Conservation (phyloP, 2,888 invertebrate species). For the Griposia aprilina region DNA sequence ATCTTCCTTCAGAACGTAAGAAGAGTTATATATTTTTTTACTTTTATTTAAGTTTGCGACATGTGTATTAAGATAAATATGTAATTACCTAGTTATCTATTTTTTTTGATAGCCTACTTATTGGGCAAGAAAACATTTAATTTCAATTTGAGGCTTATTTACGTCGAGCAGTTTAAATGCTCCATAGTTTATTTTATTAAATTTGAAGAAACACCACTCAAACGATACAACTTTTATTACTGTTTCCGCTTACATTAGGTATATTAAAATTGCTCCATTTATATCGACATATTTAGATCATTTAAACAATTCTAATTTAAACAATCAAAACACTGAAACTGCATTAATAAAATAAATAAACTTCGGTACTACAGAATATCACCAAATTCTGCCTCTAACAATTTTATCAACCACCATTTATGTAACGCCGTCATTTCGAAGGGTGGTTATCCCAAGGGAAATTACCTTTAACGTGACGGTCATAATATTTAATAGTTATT, state of each 20-base stretch:
- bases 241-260: not conserved
- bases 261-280: not conserved
- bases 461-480: slow-evolving; percentile 20
- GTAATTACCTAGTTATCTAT: no score
- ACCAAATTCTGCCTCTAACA: not conserved
- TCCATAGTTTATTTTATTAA: no score
- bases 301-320: not conserved
- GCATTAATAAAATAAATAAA: not conserved
- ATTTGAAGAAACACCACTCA: not conserved
- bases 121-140: not conserved
- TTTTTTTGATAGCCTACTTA: no score
- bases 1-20: not conserved
- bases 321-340: not conserved
- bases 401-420: slow-evolving; percentile 14
- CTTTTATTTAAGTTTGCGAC: not conserved
- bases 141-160: not conserved
- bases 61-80: not conserved
- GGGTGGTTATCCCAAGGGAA: slow-evolving; percentile 38
- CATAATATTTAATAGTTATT: slow-evolving; percentile 38
- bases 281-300: not conserved
- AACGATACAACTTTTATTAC: not conserved
- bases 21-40: not conserved
- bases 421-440: slow-evolving; percentile 3
- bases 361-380: not conserved
- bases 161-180: not conserved